Percentiles rank a stretch among this genome's conserved stretches.
These are phyloP conservation scores for Rhynchotus rufescens DNA, from an alignment of 2,797 vertebrate genomes.

Conservation along the genomic window DNA sequence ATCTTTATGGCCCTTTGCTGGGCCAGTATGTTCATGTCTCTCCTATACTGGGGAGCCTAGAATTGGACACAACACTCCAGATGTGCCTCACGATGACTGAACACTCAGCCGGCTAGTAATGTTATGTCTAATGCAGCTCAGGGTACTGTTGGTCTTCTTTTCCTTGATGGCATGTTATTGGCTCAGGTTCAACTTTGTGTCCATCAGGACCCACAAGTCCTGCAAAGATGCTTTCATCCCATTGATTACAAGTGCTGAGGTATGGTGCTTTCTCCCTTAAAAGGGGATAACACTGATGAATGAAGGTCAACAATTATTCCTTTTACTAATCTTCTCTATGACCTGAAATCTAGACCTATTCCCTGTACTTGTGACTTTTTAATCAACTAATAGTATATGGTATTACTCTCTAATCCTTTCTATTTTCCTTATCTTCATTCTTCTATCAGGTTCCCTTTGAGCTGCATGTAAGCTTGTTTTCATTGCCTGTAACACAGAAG, in stretches of 20 bases:
- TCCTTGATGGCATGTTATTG: not conserved
- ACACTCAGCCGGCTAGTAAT: not conserved
- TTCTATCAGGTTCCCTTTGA: constrained; percentile 9
- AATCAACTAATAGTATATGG: constrained; percentile 16
- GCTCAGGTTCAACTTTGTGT: not conserved
- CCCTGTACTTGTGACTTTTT: constrained; percentile 7
- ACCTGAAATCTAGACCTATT: constrained; percentile 16
- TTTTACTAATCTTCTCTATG: not conserved
- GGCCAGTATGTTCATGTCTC: not conserved
- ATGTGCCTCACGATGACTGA: not conserved
- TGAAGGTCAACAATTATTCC: not conserved
- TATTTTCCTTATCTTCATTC: constrained; percentile 20
- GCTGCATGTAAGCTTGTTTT: not conserved
- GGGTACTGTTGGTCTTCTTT: not conserved
- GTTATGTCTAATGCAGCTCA: not conserved
- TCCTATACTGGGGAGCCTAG: not conserved
- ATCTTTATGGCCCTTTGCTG: not conserved
- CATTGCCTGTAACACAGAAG: not conserved
- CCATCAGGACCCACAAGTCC: not conserved
- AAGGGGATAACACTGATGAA: not conserved
- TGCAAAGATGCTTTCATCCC: not conserved
- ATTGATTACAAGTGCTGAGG: not conserved
- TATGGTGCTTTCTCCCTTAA: not conserved
- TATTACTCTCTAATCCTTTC: constrained; percentile 44
- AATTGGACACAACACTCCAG: not conserved